A percentile compares a stretch with the other conserved stretches of the same genome.
Evolutionary conservation across 2,797 vertebrate species (phyloP).

Genomic region (Zenarchopterus dispar): DNA sequence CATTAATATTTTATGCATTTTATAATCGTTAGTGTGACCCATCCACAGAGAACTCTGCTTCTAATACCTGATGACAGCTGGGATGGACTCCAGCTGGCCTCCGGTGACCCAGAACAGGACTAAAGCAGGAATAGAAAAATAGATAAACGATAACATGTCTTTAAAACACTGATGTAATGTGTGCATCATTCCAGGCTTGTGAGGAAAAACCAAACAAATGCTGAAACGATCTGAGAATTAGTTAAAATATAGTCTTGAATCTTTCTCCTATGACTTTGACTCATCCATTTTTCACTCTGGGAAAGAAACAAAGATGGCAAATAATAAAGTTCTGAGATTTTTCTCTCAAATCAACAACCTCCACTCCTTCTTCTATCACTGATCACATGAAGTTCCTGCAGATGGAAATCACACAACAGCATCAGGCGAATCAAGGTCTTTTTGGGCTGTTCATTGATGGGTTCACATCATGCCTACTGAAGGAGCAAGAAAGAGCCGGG

Average conservation of each 20-base stretch:
- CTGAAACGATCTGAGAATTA: too few species aligned
- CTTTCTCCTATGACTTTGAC: not conserved
- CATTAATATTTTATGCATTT: too few species aligned
- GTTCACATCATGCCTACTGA: slow-evolving; percentile 16
- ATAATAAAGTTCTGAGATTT: not conserved
- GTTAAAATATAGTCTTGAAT: not conserved
- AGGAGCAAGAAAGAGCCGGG: slow-evolving; percentile 19
- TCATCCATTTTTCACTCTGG: not conserved
- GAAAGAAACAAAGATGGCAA: not conserved
- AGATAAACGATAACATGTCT: too few species aligned
- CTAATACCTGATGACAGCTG: too few species aligned
- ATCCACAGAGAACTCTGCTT: too few species aligned
- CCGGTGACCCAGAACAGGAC: too few species aligned
- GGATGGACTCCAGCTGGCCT: too few species aligned
- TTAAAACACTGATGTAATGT: too few species aligned
- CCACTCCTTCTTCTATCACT: not conserved
- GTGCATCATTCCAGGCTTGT: too few species aligned
- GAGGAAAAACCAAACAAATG: too few species aligned
- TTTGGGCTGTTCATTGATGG: slow-evolving; percentile 12
- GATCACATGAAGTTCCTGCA: slow-evolving; percentile 16
- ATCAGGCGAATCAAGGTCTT: not conserved
- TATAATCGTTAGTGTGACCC: too few species aligned
- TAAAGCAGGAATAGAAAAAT: too few species aligned
- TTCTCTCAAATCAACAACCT: slow-evolving; percentile 10
- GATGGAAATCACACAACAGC: slow-evolving; percentile 14